phyloP scores from a whole-genome alignment of 2,113 vertebrate species.

The Bombycilla garrulus region DNA sequence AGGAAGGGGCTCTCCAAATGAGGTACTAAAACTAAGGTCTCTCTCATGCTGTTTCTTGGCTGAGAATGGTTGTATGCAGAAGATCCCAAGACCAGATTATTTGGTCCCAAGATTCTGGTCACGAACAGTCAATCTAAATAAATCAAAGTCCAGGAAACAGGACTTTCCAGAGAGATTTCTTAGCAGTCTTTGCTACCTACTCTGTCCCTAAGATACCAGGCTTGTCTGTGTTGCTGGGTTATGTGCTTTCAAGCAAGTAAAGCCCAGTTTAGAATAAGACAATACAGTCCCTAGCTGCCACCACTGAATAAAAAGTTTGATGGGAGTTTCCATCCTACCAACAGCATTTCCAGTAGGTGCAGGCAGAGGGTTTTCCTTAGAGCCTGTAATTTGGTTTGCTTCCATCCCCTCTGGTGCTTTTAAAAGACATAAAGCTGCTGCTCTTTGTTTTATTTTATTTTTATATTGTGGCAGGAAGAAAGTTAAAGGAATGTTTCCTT shows the following conservation, averaged over 20 bases:
- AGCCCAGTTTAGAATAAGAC: not conserved
- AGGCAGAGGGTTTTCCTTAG: not conserved
- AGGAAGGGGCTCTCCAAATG: not conserved
- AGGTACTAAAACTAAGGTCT: not conserved
- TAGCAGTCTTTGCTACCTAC: not conserved
- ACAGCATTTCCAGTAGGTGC: not conserved
- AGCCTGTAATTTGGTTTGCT: slow-evolving; percentile 52
- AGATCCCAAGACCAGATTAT: not conserved
- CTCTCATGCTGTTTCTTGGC: not conserved
- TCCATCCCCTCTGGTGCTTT: not conserved
- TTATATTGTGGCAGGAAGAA: not conserved
- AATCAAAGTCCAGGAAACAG: not conserved
- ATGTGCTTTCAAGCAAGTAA: not conserved
- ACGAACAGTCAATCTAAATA: not conserved
- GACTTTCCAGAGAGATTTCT: not conserved
- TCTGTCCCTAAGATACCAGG: not conserved
- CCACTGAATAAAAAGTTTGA: not conserved
- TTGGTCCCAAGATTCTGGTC: not conserved
- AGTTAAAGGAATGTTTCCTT: not conserved
- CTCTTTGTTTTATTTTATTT: not conserved
- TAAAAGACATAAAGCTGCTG: slow-evolving; percentile 6
- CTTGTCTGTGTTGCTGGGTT: not conserved
- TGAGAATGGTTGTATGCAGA: not conserved
- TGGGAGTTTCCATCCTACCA: not conserved
- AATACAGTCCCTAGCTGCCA: not conserved